These are phyloP conservation scores for Leptogaster cylindrica DNA, from an alignment of 2,888 invertebrate genomes.

Conservation along the genomic window DNA sequence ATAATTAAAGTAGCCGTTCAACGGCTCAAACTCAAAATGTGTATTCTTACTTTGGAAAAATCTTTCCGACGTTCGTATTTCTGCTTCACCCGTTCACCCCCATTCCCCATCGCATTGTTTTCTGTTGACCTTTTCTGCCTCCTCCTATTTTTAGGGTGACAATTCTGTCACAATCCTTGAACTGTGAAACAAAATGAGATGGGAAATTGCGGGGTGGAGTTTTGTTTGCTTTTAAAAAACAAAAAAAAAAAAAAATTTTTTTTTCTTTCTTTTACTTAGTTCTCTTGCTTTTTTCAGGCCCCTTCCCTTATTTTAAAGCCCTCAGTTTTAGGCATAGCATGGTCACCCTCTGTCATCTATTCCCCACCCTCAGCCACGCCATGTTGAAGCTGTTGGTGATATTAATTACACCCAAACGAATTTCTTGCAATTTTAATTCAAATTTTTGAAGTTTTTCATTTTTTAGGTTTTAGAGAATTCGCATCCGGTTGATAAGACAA, in stretches of 20 bases:
- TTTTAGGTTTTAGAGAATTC: background rate
- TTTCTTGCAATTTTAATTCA: background rate
- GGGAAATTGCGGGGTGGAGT: background rate
- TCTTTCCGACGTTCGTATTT: too few species aligned
- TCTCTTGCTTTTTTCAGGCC: background rate
- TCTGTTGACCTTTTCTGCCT: background rate
- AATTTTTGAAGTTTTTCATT: background rate
- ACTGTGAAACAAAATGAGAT: background rate
- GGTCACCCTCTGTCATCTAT: too few species aligned
- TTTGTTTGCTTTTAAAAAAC: background rate
- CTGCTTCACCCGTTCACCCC: too few species aligned
- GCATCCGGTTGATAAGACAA: too few species aligned
- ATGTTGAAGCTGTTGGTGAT: background rate
- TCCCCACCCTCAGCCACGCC: background rate
- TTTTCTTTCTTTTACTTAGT: background rate
- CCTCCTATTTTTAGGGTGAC: background rate
- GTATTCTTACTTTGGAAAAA: too few species aligned
- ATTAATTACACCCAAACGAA: slow-evolving; percentile 3
- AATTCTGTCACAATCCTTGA: background rate
- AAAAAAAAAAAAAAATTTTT: background rate
- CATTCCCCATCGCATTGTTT: too few species aligned
- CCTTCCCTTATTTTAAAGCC: background rate
- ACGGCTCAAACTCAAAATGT: too few species aligned
- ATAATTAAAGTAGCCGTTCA: background rate
- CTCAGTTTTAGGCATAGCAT: too few species aligned